phyloP scores from a whole-genome alignment of 2,113 vertebrate genomes.

The Corythornis cristatus region DNA sequence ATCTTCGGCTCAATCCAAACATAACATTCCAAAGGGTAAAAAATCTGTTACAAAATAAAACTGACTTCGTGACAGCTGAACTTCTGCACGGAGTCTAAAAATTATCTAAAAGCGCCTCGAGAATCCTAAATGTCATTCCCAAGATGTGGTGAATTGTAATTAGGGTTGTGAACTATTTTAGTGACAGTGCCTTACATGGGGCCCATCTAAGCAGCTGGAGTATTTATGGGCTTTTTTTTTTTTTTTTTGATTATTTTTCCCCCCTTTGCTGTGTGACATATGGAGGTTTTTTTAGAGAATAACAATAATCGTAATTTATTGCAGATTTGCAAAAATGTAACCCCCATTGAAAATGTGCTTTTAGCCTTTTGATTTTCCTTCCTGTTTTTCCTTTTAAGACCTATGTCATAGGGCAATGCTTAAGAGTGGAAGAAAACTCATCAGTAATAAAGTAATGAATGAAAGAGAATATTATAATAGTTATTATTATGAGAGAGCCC shows the following conservation, averaged over 20 bases:
- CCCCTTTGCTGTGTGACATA: neutral
- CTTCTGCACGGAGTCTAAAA: neutral
- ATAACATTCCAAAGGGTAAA: conserved; percentile 61
- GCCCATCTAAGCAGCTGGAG: conserved; percentile 23
- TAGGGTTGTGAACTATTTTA: conserved; percentile 55
- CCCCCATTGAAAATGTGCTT: neutral
- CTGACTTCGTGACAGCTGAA: conserved; percentile 46
- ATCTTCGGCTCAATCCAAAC: conserved; percentile 49
- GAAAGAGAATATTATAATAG: neutral
- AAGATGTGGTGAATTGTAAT: conserved; percentile 58
- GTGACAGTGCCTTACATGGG: conserved; percentile 25
- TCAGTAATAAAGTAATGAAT: neutral
- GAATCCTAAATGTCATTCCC: conserved; percentile 65
- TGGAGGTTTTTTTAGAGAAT: neutral
- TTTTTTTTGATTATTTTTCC: neutral
- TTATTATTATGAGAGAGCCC: neutral
- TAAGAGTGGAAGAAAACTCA: neutral
- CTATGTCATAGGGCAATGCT: neutral
- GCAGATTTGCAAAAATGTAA: neutral
- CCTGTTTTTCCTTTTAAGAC: neutral
- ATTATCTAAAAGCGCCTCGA: conserved; percentile 43
- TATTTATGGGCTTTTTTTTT: neutral
- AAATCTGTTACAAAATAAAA: conserved; percentile 53
- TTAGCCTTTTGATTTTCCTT: neutral
- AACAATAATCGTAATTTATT: neutral